These are phyloP conservation scores for Planiliza haematocheilus DNA, from an alignment of 2,113 vertebrate species.

Conservation along the genomic window DNA sequence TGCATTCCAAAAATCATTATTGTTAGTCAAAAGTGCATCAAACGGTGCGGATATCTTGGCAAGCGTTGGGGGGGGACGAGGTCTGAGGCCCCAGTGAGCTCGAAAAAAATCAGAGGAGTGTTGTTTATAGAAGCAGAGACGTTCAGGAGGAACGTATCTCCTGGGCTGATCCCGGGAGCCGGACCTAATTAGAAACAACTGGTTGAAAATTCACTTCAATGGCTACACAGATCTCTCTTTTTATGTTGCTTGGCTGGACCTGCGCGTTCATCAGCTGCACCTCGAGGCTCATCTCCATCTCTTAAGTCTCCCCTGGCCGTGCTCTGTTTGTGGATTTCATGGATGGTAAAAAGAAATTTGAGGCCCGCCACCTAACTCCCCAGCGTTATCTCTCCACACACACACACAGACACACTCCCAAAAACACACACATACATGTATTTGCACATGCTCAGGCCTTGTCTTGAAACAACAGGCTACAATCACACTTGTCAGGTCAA, in stretches of 20 bases:
- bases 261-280: slow-evolving; percentile 78
- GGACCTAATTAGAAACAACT: slow-evolving; percentile 85
- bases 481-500: slow-evolving; percentile 75
- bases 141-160: slow-evolving; percentile 83
- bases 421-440: neutral
- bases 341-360: slow-evolving; percentile 67
- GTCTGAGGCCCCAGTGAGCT: slow-evolving; percentile 73
- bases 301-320: slow-evolving; percentile 65
- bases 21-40: slow-evolving; percentile 60
- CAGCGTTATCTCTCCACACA: slow-evolving; percentile 21
- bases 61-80: slow-evolving; percentile 42
- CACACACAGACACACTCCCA: slow-evolving; percentile 3
- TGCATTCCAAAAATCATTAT: slow-evolving; percentile 56
- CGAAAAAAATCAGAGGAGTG: slow-evolving; percentile 71
- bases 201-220: slow-evolving; percentile 80
- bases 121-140: slow-evolving; percentile 85
- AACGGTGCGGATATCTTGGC: slow-evolving; percentile 64
- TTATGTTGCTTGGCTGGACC: slow-evolving; percentile 81
- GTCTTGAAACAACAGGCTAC: slow-evolving; percentile 73
- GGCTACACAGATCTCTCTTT: slow-evolving; percentile 75
- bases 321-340: slow-evolving; percentile 70
- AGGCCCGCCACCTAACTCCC: slow-evolving; percentile 57
- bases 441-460: slow-evolving; percentile 38
- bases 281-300: slow-evolving; percentile 78
- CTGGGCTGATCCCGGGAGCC: slow-evolving; percentile 82